Base-by-base conservation (phyloP, 2,888 invertebrate species). In the Caenorhabditis sp. region DNA sequence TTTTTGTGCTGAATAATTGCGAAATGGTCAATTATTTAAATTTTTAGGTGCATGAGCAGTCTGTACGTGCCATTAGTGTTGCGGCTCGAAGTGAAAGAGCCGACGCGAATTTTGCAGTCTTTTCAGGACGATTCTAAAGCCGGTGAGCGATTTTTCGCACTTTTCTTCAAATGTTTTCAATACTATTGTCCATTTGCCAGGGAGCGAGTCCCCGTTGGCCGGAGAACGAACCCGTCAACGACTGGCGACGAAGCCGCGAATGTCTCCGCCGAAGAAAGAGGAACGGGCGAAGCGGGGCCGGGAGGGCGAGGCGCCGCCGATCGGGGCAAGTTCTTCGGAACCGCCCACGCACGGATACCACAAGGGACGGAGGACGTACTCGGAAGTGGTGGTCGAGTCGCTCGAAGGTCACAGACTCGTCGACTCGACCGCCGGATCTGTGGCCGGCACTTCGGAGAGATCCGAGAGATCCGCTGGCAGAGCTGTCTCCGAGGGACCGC, bases 331-430 rank as follows among this genome's bases (percentile, higher is more conserved):
- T n/a, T 22, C 68, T 11, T 35, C 22, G 7, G 55, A 68, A 30
- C 62, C 68, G 46, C 20, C n/a, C n/a, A n/a, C 37, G 11, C 59
- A 53, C 30, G 52, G 27, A 37, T 63, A 78, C 17, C 71, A 75
- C 26, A 72, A 78, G 46, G 86, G 86, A 0, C 59, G 76, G 7
- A 72, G 86, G 22, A 84, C 82, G n/a, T 86, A 85, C 59, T 85
- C 86, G 2, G 85, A 86, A 73, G 86, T 86, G 2, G 85, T 85
- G 4, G 77, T 86, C 15, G 85, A 86, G 61, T 80, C 81, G 7
- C 62, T 81, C 6, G 79, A 85, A n/a, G 73, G 74, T 0, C 79
- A 80, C 6, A 73, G 66, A 46, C 17, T 75, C 24, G 26, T 56
- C 20, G 74, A 68, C 35, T 53, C 45, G 26, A 62, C 37, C 30